phyloP scores from a whole-genome alignment of 2,797 vertebrate genomes.

The Mus spretus region DNA sequence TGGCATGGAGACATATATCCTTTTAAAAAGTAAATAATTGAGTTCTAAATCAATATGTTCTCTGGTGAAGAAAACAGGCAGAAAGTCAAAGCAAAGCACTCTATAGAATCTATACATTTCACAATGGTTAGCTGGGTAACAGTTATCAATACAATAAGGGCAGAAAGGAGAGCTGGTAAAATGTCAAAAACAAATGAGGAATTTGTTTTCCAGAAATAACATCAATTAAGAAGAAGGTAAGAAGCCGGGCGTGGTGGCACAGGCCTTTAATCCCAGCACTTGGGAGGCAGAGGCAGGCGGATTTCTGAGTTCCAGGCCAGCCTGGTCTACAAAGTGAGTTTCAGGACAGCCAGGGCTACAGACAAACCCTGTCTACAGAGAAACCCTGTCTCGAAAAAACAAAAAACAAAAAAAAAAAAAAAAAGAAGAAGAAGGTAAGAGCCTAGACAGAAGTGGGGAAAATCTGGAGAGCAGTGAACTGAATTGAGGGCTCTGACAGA shows the following conservation, averaged over 20 bases:
- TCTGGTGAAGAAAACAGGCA: not conserved
- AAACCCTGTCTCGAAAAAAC: too few relatives aligned
- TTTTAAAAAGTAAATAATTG: slow-evolving; percentile 67
- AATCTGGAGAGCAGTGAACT: not conserved
- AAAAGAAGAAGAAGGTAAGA: not conserved
- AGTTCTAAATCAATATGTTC: slow-evolving; percentile 61
- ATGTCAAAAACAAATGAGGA: slow-evolving; percentile 4
- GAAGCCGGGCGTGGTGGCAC: too few relatives aligned
- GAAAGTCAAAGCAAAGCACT: slow-evolving; percentile 58
- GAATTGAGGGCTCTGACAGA: not conserved
- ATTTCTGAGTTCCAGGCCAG: too few relatives aligned
- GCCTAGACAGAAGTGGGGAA: not conserved
- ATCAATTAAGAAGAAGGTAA: slow-evolving; percentile 1
- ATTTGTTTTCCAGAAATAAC: slow-evolving; percentile 29
- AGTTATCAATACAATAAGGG: slow-evolving; percentile 2
- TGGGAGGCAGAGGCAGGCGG: too few relatives aligned
- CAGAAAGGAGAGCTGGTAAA: slow-evolving; percentile 27
- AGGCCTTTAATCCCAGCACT: too few relatives aligned
- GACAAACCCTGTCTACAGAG: too few relatives aligned
- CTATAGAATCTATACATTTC: not conserved
- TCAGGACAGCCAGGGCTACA: too few relatives aligned
- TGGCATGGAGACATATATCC: slow-evolving; percentile 45
- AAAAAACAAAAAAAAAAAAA: too few relatives aligned
- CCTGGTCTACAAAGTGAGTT: too few relatives aligned
- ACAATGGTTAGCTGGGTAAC: not conserved